Conservation (phyloP, 2,113 vertebrate genomes). For the Saccopteryx leptura region DNA sequence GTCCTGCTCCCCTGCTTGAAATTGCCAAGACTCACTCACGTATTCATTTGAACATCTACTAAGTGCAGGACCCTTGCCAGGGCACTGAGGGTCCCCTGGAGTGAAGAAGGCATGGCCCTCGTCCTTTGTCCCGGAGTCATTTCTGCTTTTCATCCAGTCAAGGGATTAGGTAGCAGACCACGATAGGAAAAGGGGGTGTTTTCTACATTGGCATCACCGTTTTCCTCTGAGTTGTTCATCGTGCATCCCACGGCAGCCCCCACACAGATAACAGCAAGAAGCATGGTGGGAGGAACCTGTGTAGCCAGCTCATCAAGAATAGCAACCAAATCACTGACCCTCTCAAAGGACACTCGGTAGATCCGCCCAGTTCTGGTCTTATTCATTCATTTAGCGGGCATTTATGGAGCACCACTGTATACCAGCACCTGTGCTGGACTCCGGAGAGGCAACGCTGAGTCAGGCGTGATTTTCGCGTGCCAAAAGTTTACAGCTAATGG, state of each 20-base stretch:
- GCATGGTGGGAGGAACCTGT: rapidly evolving
- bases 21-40: background rate
- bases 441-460: rapidly evolving
- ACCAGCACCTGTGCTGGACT: background rate
- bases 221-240: constrained; percentile 15
- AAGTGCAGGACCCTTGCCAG: background rate
- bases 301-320: background rate
- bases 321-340: background rate
- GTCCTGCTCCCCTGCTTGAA: background rate
- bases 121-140: constrained; percentile 14
- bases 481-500: background rate
- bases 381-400: background rate
- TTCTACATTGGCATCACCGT: constrained; percentile 8
- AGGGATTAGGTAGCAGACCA: background rate
- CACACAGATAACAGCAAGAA: background rate
- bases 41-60: background rate
- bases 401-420: background rate
- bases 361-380: background rate
- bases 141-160: background rate
- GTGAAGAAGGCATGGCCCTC: background rate
- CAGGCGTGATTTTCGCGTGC: background rate
- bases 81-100: background rate
- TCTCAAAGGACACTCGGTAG: background rate
- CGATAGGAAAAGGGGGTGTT: constrained; percentile 20
- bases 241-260: background rate